A percentile compares a stretch with the other conserved stretches of the same genome.
Conservation (phyloP, 1,140 invertebrate genomes). For the Cherax quadricarinatus region DNA sequence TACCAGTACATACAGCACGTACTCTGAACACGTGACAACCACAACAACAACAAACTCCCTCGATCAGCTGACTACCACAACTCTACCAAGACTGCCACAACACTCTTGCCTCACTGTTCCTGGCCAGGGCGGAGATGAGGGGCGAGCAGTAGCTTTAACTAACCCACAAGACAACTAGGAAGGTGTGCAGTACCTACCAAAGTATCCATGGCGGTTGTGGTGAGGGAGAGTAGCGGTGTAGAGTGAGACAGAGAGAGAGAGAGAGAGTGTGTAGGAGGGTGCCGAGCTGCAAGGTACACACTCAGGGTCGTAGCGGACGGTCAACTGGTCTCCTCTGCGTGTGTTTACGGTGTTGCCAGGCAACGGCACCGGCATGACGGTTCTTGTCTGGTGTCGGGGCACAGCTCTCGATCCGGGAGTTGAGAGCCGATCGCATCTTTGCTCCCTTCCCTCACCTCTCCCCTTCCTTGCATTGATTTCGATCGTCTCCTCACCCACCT, state of each 20-base stretch:
- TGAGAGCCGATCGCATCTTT: too few species aligned
- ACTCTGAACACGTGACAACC: neutral
- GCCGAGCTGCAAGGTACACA: neutral
- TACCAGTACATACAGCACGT: neutral
- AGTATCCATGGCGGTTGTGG: neutral
- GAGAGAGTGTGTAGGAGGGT: neutral
- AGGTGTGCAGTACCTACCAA: neutral
- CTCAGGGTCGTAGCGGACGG: neutral
- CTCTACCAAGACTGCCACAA: neutral
- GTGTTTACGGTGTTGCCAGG: constrained; percentile 1
- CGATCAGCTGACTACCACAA: neutral
- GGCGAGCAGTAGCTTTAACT: neutral
- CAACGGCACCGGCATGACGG: neutral
- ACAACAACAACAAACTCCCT: neutral
- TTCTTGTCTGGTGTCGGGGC: neutral
- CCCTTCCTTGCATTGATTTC: too few species aligned
- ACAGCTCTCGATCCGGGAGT: too few species aligned
- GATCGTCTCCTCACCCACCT: too few species aligned
- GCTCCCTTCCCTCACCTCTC: too few species aligned
- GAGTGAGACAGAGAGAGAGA: neutral
- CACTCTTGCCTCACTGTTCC: neutral
- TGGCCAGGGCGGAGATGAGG: neutral
- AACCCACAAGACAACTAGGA: too few species aligned
- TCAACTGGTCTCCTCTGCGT: neutral
- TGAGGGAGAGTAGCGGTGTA: neutral